Conservation (phyloP, 2,888 invertebrate genomes). For the Flabesymbios commensalis region DNA sequence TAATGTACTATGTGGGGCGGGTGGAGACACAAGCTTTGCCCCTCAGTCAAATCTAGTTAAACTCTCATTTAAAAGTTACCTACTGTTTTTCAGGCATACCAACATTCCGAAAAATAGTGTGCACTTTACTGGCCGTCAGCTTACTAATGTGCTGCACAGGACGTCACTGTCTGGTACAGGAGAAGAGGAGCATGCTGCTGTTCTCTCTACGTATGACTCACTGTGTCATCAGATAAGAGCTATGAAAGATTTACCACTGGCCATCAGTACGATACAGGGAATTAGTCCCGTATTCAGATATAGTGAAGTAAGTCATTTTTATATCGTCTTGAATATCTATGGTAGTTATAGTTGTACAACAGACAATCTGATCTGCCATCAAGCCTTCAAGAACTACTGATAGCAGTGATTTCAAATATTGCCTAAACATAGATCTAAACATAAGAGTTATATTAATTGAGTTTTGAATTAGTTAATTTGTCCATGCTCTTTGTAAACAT, state of each 20-base stretch:
- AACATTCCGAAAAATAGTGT: constrained; percentile 46
- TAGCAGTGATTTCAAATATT: too few relatives aligned
- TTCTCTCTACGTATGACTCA: too few relatives aligned
- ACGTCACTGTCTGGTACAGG: constrained; percentile 66
- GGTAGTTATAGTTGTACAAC: too few relatives aligned
- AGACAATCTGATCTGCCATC: too few relatives aligned
- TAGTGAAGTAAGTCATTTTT: constrained; percentile 64
- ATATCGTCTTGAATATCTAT: neutral
- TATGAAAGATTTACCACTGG: constrained; percentile 72
- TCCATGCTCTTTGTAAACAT: too few relatives aligned
- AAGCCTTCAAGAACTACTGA: too few relatives aligned
- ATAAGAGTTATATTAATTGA: too few relatives aligned
- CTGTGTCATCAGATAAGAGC: constrained; percentile 65
- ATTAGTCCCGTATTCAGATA: constrained; percentile 76
- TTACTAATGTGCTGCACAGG: constrained; percentile 68
- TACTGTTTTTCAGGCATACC: constrained; percentile 42
- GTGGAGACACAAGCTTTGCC: too few relatives aligned
- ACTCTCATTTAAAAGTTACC: neutral
- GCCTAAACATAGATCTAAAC: too few relatives aligned
- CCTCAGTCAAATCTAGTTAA: too few relatives aligned
- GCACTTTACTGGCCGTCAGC: constrained; percentile 70
- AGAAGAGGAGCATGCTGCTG: constrained; percentile 71
- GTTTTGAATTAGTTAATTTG: too few relatives aligned
- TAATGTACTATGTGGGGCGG: too few relatives aligned
- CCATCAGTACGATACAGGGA: constrained; percentile 80